These are phyloP conservation scores for Amphibalanus amphitrite DNA, from an alignment of 1,140 invertebrate genomes.

Conservation along the genomic window DNA sequence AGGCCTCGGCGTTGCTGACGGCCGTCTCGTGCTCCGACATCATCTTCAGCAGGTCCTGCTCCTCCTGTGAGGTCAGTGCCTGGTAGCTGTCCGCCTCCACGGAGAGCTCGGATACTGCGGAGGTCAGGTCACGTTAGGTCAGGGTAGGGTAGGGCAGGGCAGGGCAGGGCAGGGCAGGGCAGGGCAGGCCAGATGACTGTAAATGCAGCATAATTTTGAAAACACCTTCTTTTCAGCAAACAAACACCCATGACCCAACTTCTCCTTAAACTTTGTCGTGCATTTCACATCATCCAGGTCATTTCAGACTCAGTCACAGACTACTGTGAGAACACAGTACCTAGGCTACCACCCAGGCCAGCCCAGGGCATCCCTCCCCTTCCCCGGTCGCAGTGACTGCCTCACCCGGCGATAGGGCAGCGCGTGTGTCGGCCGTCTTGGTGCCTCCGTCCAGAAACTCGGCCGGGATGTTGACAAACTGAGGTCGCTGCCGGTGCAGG, in stretches of 20 bases:
- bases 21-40: slow-evolving; percentile 57
- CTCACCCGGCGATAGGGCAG: slow-evolving; percentile 14
- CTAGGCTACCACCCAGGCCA: too few species aligned
- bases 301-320: too few species aligned
- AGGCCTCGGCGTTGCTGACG: slow-evolving; percentile 67
- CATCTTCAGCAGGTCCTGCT: slow-evolving; percentile 50
- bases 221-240: too few species aligned
- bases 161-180: too few species aligned
- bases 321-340: too few species aligned
- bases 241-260: too few species aligned
- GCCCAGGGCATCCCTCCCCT: slow-evolving; percentile 10
- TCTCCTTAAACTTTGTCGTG: too few species aligned
- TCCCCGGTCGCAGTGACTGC: not conserved
- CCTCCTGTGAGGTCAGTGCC: slow-evolving; percentile 64
- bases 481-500: slow-evolving; percentile 48
- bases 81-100: slow-evolving; percentile 47
- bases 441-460: slow-evolving; percentile 36
- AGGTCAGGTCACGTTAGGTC: slow-evolving; percentile 5
- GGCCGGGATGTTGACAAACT: slow-evolving; percentile 59
- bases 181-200: too few species aligned
- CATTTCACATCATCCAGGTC: too few species aligned
- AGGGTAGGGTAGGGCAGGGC: too few species aligned
- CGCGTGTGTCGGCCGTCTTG: slow-evolving; percentile 12
- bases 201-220: too few species aligned
- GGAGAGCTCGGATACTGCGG: not conserved